These are phyloP conservation scores for Megamerina dolium DNA, from an alignment of 2,888 invertebrate genomes.

Conservation along the genomic window DNA sequence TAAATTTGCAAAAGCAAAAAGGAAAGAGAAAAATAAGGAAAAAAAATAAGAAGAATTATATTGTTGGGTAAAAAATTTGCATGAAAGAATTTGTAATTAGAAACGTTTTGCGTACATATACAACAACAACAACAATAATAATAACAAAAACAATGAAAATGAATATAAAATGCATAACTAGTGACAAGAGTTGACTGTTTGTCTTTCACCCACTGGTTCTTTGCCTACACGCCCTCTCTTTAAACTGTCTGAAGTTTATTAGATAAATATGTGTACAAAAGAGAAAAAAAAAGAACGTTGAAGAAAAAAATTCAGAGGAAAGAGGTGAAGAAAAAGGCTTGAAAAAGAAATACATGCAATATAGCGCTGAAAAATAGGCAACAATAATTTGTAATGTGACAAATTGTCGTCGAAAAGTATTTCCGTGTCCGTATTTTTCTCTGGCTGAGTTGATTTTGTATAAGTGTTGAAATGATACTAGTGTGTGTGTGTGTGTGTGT, in stretches of 20 bases:
- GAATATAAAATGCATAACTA: neutral
- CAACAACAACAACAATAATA: neutral
- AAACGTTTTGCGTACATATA: neutral
- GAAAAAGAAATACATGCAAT: too few relatives aligned
- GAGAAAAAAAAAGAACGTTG: too few relatives aligned
- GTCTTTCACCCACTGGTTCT: too few relatives aligned
- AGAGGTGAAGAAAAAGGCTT: neutral
- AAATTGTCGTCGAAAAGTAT: neutral
- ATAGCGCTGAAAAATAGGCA: too few relatives aligned
- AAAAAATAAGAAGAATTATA: neutral
- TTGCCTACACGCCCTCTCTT: too few relatives aligned
- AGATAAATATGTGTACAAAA: too few relatives aligned
- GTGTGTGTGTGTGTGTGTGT: neutral
- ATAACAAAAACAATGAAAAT: neutral
- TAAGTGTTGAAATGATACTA: too few relatives aligned
- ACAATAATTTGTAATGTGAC: neutral
- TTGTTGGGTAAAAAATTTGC: too few relatives aligned
- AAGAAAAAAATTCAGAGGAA: too few relatives aligned
- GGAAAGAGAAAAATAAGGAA: neutral
- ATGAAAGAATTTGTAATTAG: slow-evolving; percentile 1
- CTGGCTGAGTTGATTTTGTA: neutral
- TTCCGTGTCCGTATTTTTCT: neutral
- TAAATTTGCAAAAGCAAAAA: neutral
- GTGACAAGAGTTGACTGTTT: neutral
- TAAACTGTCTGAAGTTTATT: too few relatives aligned